A percentile compares a stretch with the other conserved stretches of the same genome.
Conservation (phyloP, 2,797 vertebrate species). For the Rhabdophis nuchalis region DNA sequence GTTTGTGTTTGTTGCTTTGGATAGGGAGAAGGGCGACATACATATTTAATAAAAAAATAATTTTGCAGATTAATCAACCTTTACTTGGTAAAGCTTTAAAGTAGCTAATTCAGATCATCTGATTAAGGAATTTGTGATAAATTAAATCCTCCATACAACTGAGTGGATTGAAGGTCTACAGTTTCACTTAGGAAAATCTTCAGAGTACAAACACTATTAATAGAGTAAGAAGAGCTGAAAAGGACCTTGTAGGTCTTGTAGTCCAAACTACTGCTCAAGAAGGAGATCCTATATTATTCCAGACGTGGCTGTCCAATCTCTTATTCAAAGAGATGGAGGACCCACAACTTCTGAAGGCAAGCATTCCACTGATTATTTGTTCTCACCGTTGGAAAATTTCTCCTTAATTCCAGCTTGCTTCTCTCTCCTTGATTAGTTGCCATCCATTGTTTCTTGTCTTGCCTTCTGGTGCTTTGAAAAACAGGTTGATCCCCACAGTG, state of each 20-base stretch:
- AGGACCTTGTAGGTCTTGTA: not conserved
- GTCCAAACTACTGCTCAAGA: not conserved
- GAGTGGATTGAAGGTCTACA: not conserved
- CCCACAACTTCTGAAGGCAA: no score
- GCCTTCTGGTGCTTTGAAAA: no score
- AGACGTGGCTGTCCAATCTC: no score
- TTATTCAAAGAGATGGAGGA: no score
- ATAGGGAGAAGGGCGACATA: not conserved
- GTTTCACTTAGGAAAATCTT: not conserved
- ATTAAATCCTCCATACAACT: not conserved
- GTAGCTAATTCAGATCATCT: not conserved
- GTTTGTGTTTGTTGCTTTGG: not conserved
- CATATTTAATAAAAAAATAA: not conserved
- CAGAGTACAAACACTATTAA: not conserved
- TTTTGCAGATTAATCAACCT: not conserved
- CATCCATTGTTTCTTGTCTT: no score
- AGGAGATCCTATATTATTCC: not conserved
- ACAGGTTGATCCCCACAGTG: no score
- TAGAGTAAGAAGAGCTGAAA: not conserved
- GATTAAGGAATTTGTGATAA: not conserved
- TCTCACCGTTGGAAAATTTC: no score
- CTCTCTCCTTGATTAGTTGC: no score
- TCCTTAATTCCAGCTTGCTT: no score
- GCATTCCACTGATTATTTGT: no score
- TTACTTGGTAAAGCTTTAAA: not conserved